Percentiles rank a stretch among this genome's conserved stretches.
phyloP scores from a whole-genome alignment of 2,888 invertebrate genomes.

The Noctuana brunneofusca region DNA sequence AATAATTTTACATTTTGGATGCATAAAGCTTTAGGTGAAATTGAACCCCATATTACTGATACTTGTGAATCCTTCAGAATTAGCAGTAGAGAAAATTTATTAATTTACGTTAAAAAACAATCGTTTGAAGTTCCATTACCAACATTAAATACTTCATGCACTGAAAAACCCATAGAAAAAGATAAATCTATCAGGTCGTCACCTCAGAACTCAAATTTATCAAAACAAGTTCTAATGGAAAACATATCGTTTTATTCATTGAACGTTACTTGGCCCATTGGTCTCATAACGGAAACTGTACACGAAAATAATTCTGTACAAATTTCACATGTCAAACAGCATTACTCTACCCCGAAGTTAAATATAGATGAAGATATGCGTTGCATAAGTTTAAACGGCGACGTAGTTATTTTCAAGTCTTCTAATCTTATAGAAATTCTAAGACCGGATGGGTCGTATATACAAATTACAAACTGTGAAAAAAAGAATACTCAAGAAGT shows the following conservation, averaged over 20 bases:
- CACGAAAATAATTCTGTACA: slow-evolving; percentile 57
- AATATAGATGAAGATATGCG: slow-evolving; percentile 63
- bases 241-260: slow-evolving; percentile 58
- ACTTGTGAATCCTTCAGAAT: slow-evolving; percentile 68
- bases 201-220: slow-evolving; percentile 39
- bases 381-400: slow-evolving; percentile 69
- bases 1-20: slow-evolving; percentile 66
- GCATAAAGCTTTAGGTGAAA: slow-evolving; percentile 62
- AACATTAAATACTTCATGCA: slow-evolving; percentile 35
- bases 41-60: slow-evolving; percentile 48
- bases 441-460: slow-evolving; percentile 61
- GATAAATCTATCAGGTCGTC: slow-evolving; percentile 12
- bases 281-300: slow-evolving; percentile 67
- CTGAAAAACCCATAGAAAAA: slow-evolving; percentile 13
- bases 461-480: slow-evolving; percentile 60
- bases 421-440: slow-evolving; percentile 61
- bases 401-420: slow-evolving; percentile 66
- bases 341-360: slow-evolving; percentile 45
- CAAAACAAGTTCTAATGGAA: slow-evolving; percentile 45
- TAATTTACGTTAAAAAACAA: slow-evolving; percentile 66
- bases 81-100: slow-evolving; percentile 59
- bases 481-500: slow-evolving; percentile 47
- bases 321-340: slow-evolving; percentile 71
- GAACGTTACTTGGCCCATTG: slow-evolving; percentile 72
- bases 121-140: slow-evolving; percentile 47